phyloP scores from a whole-genome alignment of 2,113 vertebrate species.

The Motacilla alba region DNA sequence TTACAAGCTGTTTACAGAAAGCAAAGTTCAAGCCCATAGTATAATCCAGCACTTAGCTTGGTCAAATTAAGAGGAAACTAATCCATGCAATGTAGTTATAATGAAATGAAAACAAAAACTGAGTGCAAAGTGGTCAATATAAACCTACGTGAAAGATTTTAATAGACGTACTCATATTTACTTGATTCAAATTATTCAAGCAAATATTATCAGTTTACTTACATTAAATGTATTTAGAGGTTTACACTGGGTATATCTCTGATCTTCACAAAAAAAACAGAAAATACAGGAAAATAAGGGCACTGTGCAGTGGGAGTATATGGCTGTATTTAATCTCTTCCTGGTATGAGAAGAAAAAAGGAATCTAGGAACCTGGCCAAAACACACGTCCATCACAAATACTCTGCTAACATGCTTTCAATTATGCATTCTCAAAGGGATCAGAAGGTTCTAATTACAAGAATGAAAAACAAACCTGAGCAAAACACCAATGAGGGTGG shows the following conservation, averaged over 20 bases:
- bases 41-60: neutral
- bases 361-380: neutral
- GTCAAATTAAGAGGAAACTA: slow-evolving; percentile 34
- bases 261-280: neutral
- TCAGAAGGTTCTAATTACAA: slow-evolving; percentile 16
- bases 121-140: neutral
- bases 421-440: neutral
- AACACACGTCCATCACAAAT: neutral
- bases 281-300: neutral
- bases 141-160: neutral
- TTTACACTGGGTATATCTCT: neutral
- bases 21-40: neutral
- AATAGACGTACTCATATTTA: neutral
- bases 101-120: neutral
- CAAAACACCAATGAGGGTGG: neutral
- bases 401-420: neutral
- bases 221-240: neutral
- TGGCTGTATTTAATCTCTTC: neutral
- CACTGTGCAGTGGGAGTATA: neutral
- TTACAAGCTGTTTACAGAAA: slow-evolving; percentile 55
- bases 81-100: slow-evolving; percentile 15
- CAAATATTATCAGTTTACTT: neutral
- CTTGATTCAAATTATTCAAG: neutral
- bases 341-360: neutral
- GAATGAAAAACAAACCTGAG: slow-evolving; percentile 13